Conservation (phyloP, 2,113 vertebrate species). For the Peucedramus taeniatus region DNA sequence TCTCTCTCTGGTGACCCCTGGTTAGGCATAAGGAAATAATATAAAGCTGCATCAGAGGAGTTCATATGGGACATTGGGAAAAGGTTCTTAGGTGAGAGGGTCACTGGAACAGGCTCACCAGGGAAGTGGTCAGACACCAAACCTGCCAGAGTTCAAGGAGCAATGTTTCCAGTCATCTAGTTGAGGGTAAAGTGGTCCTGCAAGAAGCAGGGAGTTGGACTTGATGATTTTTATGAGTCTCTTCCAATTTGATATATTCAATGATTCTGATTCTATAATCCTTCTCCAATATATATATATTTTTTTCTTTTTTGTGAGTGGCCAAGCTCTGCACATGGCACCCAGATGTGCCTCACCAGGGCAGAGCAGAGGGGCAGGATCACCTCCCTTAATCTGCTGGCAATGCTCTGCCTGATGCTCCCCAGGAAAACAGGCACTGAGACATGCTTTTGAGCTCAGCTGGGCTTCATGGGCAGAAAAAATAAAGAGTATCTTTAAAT, state of each 20-base stretch:
- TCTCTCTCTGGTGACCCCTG: background rate
- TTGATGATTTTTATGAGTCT: background rate
- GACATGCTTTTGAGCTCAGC: fast-evolving
- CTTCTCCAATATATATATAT: background rate
- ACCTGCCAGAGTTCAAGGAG: background rate
- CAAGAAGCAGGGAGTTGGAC: background rate
- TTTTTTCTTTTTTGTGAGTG: background rate
- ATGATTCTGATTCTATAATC: background rate
- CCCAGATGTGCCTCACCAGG: background rate
- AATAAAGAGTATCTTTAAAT: background rate
- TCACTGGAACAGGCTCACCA: background rate
- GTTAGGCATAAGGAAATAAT: background rate
- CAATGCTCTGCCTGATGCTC: background rate
- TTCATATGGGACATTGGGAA: background rate
- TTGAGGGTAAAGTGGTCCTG: background rate
- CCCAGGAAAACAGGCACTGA: background rate
- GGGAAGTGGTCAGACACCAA: background rate
- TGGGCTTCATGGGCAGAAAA: background rate
- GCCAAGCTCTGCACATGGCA: too few species aligned
- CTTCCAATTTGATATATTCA: background rate
- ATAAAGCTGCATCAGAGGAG: background rate
- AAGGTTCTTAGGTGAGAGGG: background rate
- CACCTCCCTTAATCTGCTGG: background rate
- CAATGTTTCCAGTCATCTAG: fast-evolving
- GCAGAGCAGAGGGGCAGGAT: background rate